Percentiles rank a stretch among this genome's conserved stretches.
phyloP scores from a whole-genome alignment of 2,797 vertebrate genomes.

The Acanthurus lineatus region DNA sequence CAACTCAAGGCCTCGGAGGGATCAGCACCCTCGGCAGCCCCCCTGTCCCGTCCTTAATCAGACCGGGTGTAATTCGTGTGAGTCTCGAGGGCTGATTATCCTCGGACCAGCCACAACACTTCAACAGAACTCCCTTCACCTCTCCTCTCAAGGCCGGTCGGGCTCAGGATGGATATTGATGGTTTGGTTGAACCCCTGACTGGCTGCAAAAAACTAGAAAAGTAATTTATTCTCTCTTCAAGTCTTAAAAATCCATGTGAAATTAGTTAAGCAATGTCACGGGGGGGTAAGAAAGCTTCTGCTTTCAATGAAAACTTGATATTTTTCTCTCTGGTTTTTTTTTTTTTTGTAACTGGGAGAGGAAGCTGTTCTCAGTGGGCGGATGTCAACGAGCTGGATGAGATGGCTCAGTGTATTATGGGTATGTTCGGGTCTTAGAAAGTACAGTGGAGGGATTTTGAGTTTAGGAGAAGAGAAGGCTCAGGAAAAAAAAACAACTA shows the following conservation, averaged over 20 bases:
- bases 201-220: constrained; percentile 24
- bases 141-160: constrained; percentile 17
- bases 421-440: constrained; percentile 45
- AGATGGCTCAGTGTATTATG: constrained; percentile 15
- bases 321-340: neutral
- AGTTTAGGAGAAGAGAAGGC: constrained; percentile 20
- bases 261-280: constrained; percentile 5
- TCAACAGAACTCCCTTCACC: constrained; percentile 52
- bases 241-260: neutral
- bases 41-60: constrained; percentile 59
- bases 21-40: constrained; percentile 36
- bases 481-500: neutral
- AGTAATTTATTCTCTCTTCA: constrained; percentile 19
- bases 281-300: neutral
- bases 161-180: constrained; percentile 38
- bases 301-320: neutral
- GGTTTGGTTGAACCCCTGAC: constrained; percentile 25
- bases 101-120: constrained; percentile 47
- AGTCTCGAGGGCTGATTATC: constrained; percentile 59
- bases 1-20: constrained; percentile 41
- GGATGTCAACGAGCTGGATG: constrained; percentile 42
- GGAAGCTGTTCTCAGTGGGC: constrained; percentile 20
- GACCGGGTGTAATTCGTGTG: constrained; percentile 55
- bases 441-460: constrained; percentile 40
- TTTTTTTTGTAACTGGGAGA: neutral